Evolutionary conservation across 2,113 vertebrate species (phyloP), one percentile per base, ranked within the genome.

Genomic region (Pogonocichla stellata): DNA sequence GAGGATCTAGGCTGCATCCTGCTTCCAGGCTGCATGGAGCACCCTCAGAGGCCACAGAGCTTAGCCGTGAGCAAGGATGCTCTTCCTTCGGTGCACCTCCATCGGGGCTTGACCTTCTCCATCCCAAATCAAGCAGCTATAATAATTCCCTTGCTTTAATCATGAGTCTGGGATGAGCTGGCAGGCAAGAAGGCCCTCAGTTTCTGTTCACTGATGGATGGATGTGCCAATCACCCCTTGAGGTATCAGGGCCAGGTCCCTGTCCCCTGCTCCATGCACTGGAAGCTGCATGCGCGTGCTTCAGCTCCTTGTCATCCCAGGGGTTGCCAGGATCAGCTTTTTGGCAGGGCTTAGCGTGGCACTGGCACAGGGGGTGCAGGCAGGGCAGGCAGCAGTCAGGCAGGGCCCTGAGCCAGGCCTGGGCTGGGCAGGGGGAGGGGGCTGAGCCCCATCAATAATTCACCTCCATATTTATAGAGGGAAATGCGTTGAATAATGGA

Each of bases 371-470:
- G 4, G 62, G 36, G 26, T 12, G 38, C 0, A 1, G 83, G 38
- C 54, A 60, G 74, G 29, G 43, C 6, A 12, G 80, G 42, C 62
- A 65, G 69, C 2, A 1, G 28, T 10, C 3, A 0, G 3, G 33
- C 16, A 61, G 81, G 57, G 34, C 74, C 54, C 42, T 0, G 0
- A 0, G 5, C 73, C 80, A 79, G 24, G 24, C 45, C 61, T 18
- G 0, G 2, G 57, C 69, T 74, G 73, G 81, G 26, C n/a, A 19
- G 36, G 38, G 28, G 7, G 16, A 67, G 45, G 33, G 78, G n/a
- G 29, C 8, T 3, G 6, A 85, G 25, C 54, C 61, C 82, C 90
- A 91, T 94, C 80, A 94, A 95, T 97, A 95, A 95, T 97, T 96
- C 79, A 91, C 12, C 17, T 91, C 82, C 5, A 1, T 78, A 83